Conservation (phyloP, 2,888 invertebrate species). For the Erebia epiphron region DNA sequence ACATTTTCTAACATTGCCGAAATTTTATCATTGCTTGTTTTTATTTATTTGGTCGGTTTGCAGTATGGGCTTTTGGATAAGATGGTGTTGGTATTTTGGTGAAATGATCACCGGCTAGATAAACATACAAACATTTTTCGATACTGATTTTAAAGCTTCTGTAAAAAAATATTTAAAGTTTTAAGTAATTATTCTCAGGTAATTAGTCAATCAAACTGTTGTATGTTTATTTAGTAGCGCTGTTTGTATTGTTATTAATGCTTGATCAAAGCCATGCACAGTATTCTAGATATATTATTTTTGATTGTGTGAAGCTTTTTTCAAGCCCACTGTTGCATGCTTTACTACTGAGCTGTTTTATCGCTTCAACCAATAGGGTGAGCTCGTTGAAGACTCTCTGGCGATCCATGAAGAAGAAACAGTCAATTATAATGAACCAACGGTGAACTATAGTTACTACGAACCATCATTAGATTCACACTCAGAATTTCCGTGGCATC, state of each 20-base stretch:
- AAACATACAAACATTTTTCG: constrained; percentile 58
- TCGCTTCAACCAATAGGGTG: constrained; percentile 77
- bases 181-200: constrained; percentile 7
- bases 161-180: constrained; percentile 11
- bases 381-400: constrained; percentile 61
- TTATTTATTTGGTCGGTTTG: constrained; percentile 59
- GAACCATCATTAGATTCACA: constrained; percentile 65
- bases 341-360: constrained; percentile 70
- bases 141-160: constrained; percentile 12
- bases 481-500: constrained; percentile 78
- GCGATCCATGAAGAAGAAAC: constrained; percentile 48
- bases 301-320: constrained; percentile 67
- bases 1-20: constrained; percentile 65
- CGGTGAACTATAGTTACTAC: constrained; percentile 52
- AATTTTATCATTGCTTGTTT: constrained; percentile 52
- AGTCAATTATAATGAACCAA: constrained; percentile 49
- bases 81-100: constrained; percentile 83
- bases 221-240: constrained; percentile 68
- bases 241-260: constrained; percentile 52
- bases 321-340: constrained; percentile 74
- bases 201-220: constrained; percentile 31
- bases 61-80: constrained; percentile 56
- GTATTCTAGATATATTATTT: constrained; percentile 40
- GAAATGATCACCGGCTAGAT: constrained; percentile 69
- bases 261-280: constrained; percentile 74